Base-by-base conservation (phyloP, 2,888 invertebrate species). In the Cryptus viduatorius region DNA sequence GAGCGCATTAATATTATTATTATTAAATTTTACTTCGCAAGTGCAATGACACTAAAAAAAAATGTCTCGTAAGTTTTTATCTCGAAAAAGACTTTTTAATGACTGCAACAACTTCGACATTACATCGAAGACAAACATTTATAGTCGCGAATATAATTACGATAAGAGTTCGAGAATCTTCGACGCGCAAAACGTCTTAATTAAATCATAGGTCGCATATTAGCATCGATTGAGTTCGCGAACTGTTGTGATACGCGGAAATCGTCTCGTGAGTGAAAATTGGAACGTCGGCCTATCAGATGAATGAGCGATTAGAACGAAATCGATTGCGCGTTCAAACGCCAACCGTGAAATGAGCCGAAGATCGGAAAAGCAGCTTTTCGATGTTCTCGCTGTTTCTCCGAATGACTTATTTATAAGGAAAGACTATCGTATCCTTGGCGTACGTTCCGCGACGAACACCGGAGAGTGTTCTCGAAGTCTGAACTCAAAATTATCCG, bases 81-180 rank as follows among this genome's bases (percentile, higher is more conserved):
- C 19, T 7, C 8, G 16, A 2, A 16, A 0, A 53, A 53, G 10
- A 53, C 16, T 53, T 53, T 53, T 19, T 19, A n/a, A 53, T 19
- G 4, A 8, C 19, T 16, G 24, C 10, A 19, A 12, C 10, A 53
- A 56, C 10, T 53, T 53, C 53, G 5, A 56, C 24, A 19, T 37
- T 37, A 37, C 4, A 8, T 1, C 37, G 37, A 37, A 37, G 4
- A 37, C 37, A 56, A 56, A 56, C 10, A 56, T 19, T 56, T 10
- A 37, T 37, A 53, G 10, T 19, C 19, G 56, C 24, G 3, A 24
- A 56, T 56, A 56, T 16, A 8, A 56, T 56, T 14, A 67, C 67
- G 16, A 65, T 10, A 3, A 56, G 24, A 53, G 50, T 77, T 77
- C 56, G 42, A 77, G 56, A 68, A 77, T 56, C 77, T 24, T 56